Evolutionary conservation across 2,888 invertebrate genomes (phyloP).

Genomic region (Andrena dorsata): DNA sequence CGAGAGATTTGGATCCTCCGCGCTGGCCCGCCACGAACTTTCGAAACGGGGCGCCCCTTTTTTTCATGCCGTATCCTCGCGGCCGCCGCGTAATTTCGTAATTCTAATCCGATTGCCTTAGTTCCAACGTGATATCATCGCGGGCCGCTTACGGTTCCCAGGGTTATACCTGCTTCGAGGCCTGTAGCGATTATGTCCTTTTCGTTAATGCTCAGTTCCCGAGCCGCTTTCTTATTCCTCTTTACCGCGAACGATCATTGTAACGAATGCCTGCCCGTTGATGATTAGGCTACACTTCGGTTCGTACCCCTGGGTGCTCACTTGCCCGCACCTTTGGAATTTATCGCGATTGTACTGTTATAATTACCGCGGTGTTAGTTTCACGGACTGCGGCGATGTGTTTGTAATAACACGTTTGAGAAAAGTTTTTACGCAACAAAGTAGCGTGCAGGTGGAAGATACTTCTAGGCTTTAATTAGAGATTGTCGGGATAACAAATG

Average conservation of each 20-base stretch:
- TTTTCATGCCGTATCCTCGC: slow-evolving; percentile 9
- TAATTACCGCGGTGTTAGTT: background rate
- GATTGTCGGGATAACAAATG: background rate
- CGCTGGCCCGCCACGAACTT: slow-evolving; percentile 29
- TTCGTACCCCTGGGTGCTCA: too few relatives aligned
- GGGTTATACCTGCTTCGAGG: slow-evolving; percentile 31
- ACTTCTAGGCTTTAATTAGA: background rate
- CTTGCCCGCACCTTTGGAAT: background rate
- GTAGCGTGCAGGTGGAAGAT: background rate
- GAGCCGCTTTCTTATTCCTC: background rate
- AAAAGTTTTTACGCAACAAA: background rate
- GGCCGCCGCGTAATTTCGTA: slow-evolving; percentile 51
- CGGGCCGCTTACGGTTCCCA: slow-evolving; percentile 40
- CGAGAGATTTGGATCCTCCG: slow-evolving; percentile 68
- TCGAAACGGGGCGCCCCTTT: slow-evolving; percentile 5
- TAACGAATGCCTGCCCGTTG: background rate
- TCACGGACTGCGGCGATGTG: background rate
- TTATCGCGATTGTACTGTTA: background rate
- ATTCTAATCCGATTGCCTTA: slow-evolving; percentile 60
- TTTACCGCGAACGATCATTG: background rate
- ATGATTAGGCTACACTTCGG: background rate
- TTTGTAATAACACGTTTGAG: background rate
- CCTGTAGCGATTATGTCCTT: slow-evolving; percentile 39
- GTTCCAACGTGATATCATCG: slow-evolving; percentile 47
- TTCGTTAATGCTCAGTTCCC: slow-evolving; percentile 19